phyloP scores from a whole-genome alignment of 2,888 invertebrate species.

The Serrognathus titanus region DNA sequence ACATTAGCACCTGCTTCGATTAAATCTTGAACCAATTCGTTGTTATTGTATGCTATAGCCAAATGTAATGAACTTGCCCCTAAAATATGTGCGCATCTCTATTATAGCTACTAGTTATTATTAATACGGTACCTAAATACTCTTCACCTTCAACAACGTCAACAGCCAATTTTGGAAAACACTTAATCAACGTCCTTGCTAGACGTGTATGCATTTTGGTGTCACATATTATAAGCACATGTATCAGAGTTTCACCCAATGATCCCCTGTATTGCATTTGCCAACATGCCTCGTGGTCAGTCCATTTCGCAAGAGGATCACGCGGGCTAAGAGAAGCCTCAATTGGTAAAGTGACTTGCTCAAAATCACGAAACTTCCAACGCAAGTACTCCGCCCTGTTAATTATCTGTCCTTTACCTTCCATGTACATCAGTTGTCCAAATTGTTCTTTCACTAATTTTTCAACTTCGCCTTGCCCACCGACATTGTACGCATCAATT shows the following conservation, averaged over 20 bases:
- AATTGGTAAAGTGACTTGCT: conserved; percentile 81
- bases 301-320: conserved; percentile 85
- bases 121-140: conserved; percentile 69
- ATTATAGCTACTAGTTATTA: neutral
- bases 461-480: conserved; percentile 80
- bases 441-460: conserved; percentile 83
- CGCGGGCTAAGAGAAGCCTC: conserved; percentile 81
- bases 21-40: conserved; percentile 89
- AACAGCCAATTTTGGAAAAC: conserved; percentile 84
- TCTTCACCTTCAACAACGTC: conserved; percentile 98
- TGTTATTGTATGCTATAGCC: conserved; percentile 94
- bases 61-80: conserved; percentile 92
- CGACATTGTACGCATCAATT: conserved; percentile 80
- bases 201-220: conserved; percentile 77
- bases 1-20: conserved; percentile 91
- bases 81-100: conserved; percentile 35
- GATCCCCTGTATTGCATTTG: conserved; percentile 95
- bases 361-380: conserved; percentile 86
- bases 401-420: conserved; percentile 79
- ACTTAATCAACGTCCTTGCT: conserved; percentile 83
- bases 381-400: conserved; percentile 84
- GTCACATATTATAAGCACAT: conserved; percentile 92
- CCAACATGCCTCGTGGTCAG: conserved; percentile 94
- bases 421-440: conserved; percentile 81
- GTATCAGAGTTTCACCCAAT: conserved; percentile 90